Evolutionary conservation across 2,888 invertebrate genomes (phyloP).

Genomic region (Sarcophaga subvicina): DNA sequence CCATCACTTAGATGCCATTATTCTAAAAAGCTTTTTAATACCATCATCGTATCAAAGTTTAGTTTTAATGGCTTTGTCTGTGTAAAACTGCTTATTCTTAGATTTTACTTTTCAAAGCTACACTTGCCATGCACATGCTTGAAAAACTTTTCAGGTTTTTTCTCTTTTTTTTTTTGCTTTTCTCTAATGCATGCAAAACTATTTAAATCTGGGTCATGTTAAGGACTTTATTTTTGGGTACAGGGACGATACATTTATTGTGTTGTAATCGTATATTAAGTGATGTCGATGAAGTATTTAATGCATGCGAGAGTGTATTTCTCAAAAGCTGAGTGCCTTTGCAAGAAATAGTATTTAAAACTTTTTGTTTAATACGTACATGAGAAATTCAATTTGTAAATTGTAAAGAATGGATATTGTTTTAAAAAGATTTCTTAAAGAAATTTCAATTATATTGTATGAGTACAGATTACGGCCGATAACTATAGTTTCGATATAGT

Average conservation of each 20-base stretch:
- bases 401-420: background rate
- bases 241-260: slow-evolving; percentile 24
- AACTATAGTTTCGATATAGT: no score
- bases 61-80: slow-evolving; percentile 26
- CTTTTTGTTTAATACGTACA: background rate
- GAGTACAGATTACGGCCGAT: no score
- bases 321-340: background rate
- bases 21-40: no score
- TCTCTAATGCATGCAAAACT: background rate
- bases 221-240: slow-evolving; percentile 26
- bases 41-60: background rate
- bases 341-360: background rate
- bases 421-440: background rate
- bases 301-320: background rate
- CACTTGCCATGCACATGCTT: slow-evolving; percentile 12
- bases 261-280: slow-evolving; percentile 13
- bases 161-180: background rate
- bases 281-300: slow-evolving; percentile 6
- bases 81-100: slow-evolving; percentile 23
- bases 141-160: slow-evolving; percentile 37
- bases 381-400: background rate
- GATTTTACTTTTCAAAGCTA: slow-evolving; percentile 8
- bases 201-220: slow-evolving; percentile 42
- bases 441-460: no score
- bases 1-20: no score